Evolutionary conservation across 2,888 invertebrate genomes (phyloP).

Genomic region (Aleiodes alternator): DNA sequence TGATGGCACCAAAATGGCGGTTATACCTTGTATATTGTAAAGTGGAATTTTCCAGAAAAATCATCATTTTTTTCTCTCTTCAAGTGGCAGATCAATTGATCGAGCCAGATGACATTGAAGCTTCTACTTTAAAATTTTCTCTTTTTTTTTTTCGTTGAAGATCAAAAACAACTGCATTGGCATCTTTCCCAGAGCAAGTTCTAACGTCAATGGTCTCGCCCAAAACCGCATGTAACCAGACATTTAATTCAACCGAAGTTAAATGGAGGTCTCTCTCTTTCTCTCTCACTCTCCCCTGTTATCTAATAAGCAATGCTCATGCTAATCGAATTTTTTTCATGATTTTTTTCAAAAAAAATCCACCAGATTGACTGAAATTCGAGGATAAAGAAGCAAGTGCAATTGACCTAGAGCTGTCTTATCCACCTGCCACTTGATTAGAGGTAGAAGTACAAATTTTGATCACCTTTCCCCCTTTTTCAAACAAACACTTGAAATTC

Average conservation of each 20-base stretch:
- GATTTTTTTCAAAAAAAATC: background rate
- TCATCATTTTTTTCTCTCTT: background rate
- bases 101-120: background rate
- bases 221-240: slow-evolving; percentile 32
- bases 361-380: background rate
- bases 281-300: slow-evolving; percentile 3
- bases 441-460: background rate
- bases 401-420: background rate
- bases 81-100: background rate
- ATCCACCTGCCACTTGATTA: background rate
- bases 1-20: slow-evolving; percentile 11
- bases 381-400: background rate
- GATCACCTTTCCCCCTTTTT: too few relatives aligned
- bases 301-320: background rate
- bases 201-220: slow-evolving; percentile 33
- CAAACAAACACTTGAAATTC: too few relatives aligned
- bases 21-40: background rate
- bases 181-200: background rate
- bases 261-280: slow-evolving; percentile 37
- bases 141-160: background rate
- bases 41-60: background rate
- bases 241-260: slow-evolving; percentile 34
- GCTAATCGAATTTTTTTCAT: background rate
- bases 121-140: background rate
- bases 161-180: background rate